Evolutionary conservation across 2,797 vertebrate species (phyloP).

Genomic region (Tokudaia tokunoshimensis): DNA sequence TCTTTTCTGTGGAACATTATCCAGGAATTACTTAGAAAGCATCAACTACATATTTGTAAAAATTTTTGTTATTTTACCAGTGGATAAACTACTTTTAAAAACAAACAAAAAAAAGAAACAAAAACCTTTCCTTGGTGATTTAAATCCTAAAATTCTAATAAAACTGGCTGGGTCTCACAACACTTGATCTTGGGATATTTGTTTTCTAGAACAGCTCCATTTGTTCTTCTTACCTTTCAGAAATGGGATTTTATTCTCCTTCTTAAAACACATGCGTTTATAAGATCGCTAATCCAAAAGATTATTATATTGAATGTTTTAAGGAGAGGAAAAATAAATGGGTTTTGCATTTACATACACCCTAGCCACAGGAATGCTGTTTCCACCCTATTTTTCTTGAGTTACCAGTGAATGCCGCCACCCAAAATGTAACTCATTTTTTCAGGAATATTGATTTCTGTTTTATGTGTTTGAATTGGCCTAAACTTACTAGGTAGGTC

Average conservation of each 20-base stretch:
- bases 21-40: constrained; percentile 16
- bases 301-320: constrained; percentile 67
- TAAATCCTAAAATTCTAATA: constrained; percentile 57
- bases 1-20: constrained; percentile 26
- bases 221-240: constrained; percentile 59
- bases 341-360: constrained; percentile 85
- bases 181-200: constrained; percentile 37
- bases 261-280: constrained; percentile 51
- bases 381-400: constrained; percentile 79
- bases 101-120: not conserved
- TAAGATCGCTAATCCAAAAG: constrained; percentile 61
- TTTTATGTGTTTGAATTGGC: constrained; percentile 79
- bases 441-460: constrained; percentile 78
- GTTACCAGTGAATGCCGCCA: constrained; percentile 75
- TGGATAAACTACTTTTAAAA: constrained; percentile 13
- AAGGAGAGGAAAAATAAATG: constrained; percentile 81
- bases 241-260: constrained; percentile 46
- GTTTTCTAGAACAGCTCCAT: not conserved
- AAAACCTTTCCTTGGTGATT: constrained; percentile 31
- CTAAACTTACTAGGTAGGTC: constrained; percentile 51
- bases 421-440: constrained; percentile 79
- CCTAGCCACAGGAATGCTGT: constrained; percentile 87
- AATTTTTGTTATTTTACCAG: constrained; percentile 44
- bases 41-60: constrained; percentile 52
- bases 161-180: constrained; percentile 49